Percentiles rank a stretch among this genome's conserved stretches.
Conservation (phyloP, 2,113 vertebrate genomes). For the Ailurus styani region DNA sequence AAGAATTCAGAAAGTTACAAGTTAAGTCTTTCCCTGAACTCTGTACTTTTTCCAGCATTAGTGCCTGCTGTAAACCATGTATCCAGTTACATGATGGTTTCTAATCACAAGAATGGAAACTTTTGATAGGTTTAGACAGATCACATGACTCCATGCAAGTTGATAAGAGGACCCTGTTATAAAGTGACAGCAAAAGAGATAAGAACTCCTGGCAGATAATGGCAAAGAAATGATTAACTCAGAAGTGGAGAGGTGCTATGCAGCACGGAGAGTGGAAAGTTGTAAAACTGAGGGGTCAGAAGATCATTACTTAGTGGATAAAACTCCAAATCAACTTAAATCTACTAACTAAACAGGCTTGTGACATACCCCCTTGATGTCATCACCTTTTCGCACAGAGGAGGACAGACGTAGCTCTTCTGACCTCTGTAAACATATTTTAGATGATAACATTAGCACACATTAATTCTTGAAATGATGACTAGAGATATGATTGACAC, state of each 20-base stretch:
- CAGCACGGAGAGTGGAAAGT: conserved; percentile 79
- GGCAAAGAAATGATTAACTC: conserved; percentile 95
- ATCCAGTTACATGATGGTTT: conserved; percentile 82
- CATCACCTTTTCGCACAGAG: conserved; percentile 76
- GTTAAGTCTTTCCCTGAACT: conserved; percentile 81
- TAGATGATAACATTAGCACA: conserved; percentile 79
- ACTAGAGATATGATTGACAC: conserved; percentile 62
- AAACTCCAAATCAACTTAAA: conserved; percentile 76
- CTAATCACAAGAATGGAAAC: conserved; percentile 84
- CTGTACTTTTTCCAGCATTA: conserved; percentile 83
- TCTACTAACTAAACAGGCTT: conserved; percentile 79
- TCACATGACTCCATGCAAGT: conserved; percentile 80
- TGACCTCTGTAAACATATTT: conserved; percentile 81
- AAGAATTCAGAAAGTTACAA: conserved; percentile 82
- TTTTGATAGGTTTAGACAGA: conserved; percentile 80
- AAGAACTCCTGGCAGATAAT: conserved; percentile 92
- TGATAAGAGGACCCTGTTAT: conserved; percentile 92
- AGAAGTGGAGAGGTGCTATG: conserved; percentile 80
- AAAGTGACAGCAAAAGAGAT: conserved; percentile 96
- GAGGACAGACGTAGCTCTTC: conserved; percentile 63
- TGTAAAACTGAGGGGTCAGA: conserved; percentile 83
- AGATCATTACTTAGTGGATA: conserved; percentile 77
- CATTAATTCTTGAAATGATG: conserved; percentile 75
- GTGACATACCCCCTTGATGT: conserved; percentile 78
- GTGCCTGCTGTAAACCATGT: conserved; percentile 84